phyloP scores from a whole-genome alignment of 2,888 invertebrate genomes.

The Ashinkailepas kermadecensis region DNA sequence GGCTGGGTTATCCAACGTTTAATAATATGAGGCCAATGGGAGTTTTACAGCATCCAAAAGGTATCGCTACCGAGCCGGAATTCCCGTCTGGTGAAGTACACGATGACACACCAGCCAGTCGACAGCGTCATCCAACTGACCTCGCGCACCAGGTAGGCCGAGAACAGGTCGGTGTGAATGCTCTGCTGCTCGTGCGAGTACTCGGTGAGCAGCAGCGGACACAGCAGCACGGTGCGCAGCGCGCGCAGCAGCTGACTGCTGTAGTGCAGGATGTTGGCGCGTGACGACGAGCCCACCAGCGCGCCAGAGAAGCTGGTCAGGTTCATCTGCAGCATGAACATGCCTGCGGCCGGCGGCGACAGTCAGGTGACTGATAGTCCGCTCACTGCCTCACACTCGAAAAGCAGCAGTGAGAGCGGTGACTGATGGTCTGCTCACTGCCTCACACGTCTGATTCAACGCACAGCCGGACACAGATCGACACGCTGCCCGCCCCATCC shows the following conservation, averaged over 20 bases:
- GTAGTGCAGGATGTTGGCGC: slow-evolving; percentile 19
- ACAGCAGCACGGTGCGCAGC: slow-evolving; percentile 6
- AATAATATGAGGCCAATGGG: no score
- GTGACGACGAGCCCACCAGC: slow-evolving; percentile 5
- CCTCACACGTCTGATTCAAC: no score
- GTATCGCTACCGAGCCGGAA: no score
- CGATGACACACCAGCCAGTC: no score
- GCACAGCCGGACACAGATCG: no score
- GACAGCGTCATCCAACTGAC: background rate
- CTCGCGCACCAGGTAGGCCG: background rate
- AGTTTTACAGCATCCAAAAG: no score
- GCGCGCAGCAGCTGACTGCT: background rate
- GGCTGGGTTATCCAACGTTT: no score
- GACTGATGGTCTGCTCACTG: no score
- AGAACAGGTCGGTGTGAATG: background rate
- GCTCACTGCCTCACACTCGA: no score
- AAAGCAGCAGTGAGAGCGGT: no score
- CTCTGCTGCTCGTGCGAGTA: slow-evolving; percentile 6
- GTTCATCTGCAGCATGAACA: slow-evolving; percentile 16
- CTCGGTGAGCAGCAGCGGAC: slow-evolving; percentile 11
- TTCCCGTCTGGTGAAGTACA: no score
- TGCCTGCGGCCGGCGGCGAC: background rate
- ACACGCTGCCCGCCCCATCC: no score
- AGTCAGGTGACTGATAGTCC: background rate
- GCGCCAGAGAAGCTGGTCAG: background rate